Evolutionary conservation across 2,113 vertebrate genomes (phyloP).

Genomic region (Aptenodytes forsteri): DNA sequence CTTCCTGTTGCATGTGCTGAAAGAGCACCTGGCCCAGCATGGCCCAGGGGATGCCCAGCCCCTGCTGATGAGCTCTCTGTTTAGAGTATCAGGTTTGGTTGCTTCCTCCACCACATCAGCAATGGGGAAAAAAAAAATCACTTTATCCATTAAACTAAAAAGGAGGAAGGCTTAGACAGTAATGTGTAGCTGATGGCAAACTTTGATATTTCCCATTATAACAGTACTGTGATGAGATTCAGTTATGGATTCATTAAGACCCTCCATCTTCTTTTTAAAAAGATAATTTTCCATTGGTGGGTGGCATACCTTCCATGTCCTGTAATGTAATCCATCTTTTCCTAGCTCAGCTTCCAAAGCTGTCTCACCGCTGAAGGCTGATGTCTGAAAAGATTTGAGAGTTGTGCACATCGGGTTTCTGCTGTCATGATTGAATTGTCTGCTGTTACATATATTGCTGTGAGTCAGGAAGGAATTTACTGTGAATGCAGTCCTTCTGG

Average conservation of each 20-base stretch:
- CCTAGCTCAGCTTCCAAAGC: not conserved
- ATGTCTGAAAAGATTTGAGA: not conserved
- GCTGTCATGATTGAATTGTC: not conserved
- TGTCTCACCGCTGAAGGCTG: not conserved
- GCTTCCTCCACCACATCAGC: not conserved
- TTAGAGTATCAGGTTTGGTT: not conserved
- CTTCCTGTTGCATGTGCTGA: not conserved
- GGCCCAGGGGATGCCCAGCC: not conserved
- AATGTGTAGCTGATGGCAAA: not conserved
- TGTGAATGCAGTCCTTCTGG: not conserved
- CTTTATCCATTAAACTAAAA: not conserved
- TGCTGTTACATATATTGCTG: not conserved
- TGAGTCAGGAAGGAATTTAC: not conserved
- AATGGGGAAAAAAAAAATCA: fast-evolving
- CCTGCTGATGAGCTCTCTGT: fast-evolving
- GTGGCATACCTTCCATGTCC: not conserved
- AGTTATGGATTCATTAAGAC: not conserved
- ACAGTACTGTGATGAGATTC: not conserved
- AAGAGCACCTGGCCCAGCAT: fast-evolving
- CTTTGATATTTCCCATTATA: not conserved
- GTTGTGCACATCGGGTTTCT: not conserved
- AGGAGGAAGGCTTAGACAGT: not conserved
- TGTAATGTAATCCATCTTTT: not conserved
- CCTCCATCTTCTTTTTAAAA: not conserved
- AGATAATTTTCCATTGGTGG: not conserved